Evolutionary conservation across 2,888 invertebrate species (phyloP).

Genomic region (Elysia crispata): DNA sequence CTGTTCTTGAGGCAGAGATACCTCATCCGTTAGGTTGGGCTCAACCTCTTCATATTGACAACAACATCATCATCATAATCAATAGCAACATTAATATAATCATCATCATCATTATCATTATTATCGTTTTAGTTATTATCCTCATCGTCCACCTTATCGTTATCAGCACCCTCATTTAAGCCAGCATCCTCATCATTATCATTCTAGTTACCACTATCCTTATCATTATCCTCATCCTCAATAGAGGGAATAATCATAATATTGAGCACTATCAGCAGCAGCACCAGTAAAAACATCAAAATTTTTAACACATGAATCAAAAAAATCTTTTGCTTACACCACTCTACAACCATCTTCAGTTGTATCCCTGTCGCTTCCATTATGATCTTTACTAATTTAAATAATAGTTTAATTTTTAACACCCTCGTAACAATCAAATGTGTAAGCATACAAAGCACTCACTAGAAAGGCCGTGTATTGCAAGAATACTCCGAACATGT

Average conservation of each 20-base stretch:
- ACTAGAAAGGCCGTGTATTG: constrained; percentile 74
- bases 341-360: too few species aligned
- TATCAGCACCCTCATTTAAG: too few species aligned
- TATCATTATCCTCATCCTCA: not conserved
- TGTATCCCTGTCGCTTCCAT: too few species aligned
- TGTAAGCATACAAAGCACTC: not conserved
- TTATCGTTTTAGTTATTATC: too few species aligned
- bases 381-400: too few species aligned
- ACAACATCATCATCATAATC: too few species aligned
- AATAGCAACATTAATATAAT: too few species aligned
- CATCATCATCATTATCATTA: too few species aligned
- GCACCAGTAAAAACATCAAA: not conserved
- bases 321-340: not conserved
- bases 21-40: not conserved
- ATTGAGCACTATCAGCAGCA: not conserved
- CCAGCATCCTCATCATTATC: too few species aligned
- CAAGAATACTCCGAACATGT: constrained; percentile 88
- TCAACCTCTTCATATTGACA: too few species aligned
- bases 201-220: not conserved
- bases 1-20: too few species aligned
- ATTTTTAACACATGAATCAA: not conserved
- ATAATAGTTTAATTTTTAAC: not conserved
- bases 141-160: not conserved
- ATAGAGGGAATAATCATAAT: too few species aligned
- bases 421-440: not conserved